Evolutionary conservation across 1,140 invertebrate genomes (phyloP), one percentile per base, ranked within the genome.

Genomic region (Hycleus phaleratus): DNA sequence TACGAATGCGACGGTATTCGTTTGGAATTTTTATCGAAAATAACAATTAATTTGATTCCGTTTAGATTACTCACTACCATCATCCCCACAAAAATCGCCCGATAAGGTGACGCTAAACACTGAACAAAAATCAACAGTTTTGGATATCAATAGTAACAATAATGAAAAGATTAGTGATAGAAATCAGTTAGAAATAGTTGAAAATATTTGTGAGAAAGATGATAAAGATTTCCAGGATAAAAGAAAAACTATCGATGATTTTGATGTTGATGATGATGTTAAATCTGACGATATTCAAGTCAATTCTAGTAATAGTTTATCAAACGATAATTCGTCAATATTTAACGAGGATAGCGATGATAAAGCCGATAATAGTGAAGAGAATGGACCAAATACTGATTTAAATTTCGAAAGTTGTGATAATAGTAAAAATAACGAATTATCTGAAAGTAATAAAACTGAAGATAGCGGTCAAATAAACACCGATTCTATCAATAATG

Each of bases 31-130:
- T 51, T 11, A 46, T 26, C 5, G 32, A 12, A 38, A n/a, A 24
- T 47, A 9, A 42, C 3, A 44, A 53, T 9, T 44, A 55, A n/a
- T 70, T 71, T 18, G 18, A 3, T 32, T 32, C 32, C 4, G 7
- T 32, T 32, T 44, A 80, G 79, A 71, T 56, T 68, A 74, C 44
- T 79, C 79, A 11, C 62, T 75, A 54, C 73, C 79, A 45, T 75
- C 76, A 4, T 76, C 78, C 58, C 78, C 78, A 24, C 57, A 66
- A 43, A 57, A 70, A 47, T 62, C 77, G 71, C 8, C 71, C 64
- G 25, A 76, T 24, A 47, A 63, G 38, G n/a, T 53, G 38, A 32
- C 7, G 4, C 42, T 52, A 11, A 53, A 53, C 39, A 50, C 18
- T 18, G 54, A 48, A 12, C 39, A 32, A 49, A 48, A 56, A 45